Percentiles rank a stretch among this genome's conserved stretches.
Conservation (phyloP, 2,113 vertebrate species). For the Melanotaenia duboulayi region DNA sequence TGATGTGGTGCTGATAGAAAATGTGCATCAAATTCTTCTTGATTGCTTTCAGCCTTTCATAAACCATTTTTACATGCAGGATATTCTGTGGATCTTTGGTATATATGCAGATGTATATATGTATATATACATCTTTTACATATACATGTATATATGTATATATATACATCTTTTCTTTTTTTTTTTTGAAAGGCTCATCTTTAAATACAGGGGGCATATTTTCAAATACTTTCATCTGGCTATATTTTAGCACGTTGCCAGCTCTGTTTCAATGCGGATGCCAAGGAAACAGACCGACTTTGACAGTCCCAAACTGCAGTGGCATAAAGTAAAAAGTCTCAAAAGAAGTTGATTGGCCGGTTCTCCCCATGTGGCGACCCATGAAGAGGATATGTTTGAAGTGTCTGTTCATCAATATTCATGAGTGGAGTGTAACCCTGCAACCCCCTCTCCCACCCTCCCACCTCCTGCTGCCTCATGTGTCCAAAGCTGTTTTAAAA, state of each 20-base stretch:
- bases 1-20: too few relatives aligned
- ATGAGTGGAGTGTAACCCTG: constrained; percentile 47
- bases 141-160: too few relatives aligned
- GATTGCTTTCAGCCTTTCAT: too few relatives aligned
- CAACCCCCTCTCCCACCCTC: constrained; percentile 6
- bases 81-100: too few relatives aligned
- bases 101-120: too few relatives aligned
- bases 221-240: constrained; percentile 16
- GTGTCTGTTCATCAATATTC: constrained; percentile 77
- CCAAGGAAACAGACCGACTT: constrained; percentile 6
- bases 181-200: neutral
- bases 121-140: too few relatives aligned
- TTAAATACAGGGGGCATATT: constrained; percentile 4
- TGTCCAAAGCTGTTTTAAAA: constrained; percentile 79
- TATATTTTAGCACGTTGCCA: constrained; percentile 21
- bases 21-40: too few relatives aligned
- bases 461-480: constrained; percentile 56
- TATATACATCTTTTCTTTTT: too few relatives aligned
- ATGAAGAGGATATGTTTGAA: constrained; percentile 67
- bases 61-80: too few relatives aligned
- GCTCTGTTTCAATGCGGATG: neutral
- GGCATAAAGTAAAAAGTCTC: constrained; percentile 24
- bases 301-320: constrained; percentile 26
- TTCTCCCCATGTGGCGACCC: constrained; percentile 54
- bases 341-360: constrained; percentile 63